Percentiles rank a stretch among this genome's conserved stretches.
These are phyloP conservation scores for Pterophyllum scalare DNA, from an alignment of 2,113 vertebrate genomes.

Conservation along the genomic window DNA sequence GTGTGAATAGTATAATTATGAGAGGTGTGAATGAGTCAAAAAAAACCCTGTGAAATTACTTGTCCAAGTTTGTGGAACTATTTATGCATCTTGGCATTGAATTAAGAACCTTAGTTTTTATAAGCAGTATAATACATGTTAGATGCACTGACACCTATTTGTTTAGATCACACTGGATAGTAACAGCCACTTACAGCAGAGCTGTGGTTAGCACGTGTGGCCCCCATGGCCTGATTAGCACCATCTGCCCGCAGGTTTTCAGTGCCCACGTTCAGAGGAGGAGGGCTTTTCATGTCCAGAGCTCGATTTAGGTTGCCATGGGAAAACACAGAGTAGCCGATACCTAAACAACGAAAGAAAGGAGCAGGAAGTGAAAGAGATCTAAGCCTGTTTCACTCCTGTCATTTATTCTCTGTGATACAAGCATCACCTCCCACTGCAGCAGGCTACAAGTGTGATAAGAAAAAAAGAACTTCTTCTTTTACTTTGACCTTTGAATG, in stretches of 20 bases:
- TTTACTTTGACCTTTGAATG: slow-evolving; percentile 32
- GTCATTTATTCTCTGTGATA: slow-evolving; percentile 29
- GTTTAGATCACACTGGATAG: not conserved
- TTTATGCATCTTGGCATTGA: not conserved
- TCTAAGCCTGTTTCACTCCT: slow-evolving; percentile 63
- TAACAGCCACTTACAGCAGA: slow-evolving; percentile 77
- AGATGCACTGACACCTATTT: not conserved
- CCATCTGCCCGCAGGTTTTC: slow-evolving; percentile 81
- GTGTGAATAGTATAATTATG: not conserved
- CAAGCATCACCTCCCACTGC: slow-evolving; percentile 26
- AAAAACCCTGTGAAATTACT: slow-evolving; percentile 12
- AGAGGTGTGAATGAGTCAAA: not conserved
- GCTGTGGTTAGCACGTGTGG: slow-evolving; percentile 70
- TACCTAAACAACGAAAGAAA: slow-evolving; percentile 74
- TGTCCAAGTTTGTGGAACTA: not conserved
- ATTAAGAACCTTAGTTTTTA: not conserved
- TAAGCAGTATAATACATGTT: not conserved
- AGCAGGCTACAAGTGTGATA: slow-evolving; percentile 12
- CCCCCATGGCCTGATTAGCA: slow-evolving; percentile 55
- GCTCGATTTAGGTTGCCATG: slow-evolving; percentile 80
- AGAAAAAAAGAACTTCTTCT: slow-evolving; percentile 40
- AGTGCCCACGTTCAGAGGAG: slow-evolving; percentile 79
- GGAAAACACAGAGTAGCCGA: slow-evolving; percentile 87
- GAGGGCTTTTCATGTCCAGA: slow-evolving; percentile 85
- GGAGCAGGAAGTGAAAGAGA: slow-evolving; percentile 78